Base-by-base conservation (phyloP, 1,140 invertebrate genomes). In the Heliothis virescens region DNA sequence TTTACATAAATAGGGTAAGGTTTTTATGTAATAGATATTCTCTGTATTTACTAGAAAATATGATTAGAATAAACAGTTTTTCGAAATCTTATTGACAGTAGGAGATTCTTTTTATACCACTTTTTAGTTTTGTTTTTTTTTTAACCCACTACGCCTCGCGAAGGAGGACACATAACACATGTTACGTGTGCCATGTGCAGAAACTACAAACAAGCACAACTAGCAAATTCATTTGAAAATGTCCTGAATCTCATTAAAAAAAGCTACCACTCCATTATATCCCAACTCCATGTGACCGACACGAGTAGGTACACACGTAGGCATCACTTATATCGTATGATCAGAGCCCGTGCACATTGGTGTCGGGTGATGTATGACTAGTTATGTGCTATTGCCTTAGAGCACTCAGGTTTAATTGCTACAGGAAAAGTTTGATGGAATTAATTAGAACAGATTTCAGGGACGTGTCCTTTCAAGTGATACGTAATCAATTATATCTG, bases 381-480 rank as follows among this genome's bases (percentile, higher is more conserved):
- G 67, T 67, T 53, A 29, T 29, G 48, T 16, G 16, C 47, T 52
- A 53, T 71, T 29, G 47, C 12, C 18, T 21, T 29, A 26, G 18
- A 53, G 50, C 67, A 71, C 67, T 71, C 67, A 71, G 26, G 18
- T 71, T 67, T 48, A 67, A 67, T 67, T 48, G 48, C 13, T 15
- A 52, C 67, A 53, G 67, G 67, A 71, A 69, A 71, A 21, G 67
- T 53, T 53, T 53, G 50, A 71, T 53, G 18, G 4, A 71, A 29
- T 53, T 7, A 71, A 71, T 71, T 71, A 67, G 63, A 50, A 67
- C 63, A 11, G 63, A 71, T 71, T 71, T 71, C 67, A 71, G 67
- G 67, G 21, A 29, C 48, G 21, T n/a, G 67, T 52, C 67, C 47
- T 52, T 52, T 71, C 48, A 65, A 15, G 34, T 34, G 34, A 48